Conservation (phyloP, 1,140 invertebrate genomes). For the Drosophila ironensis region DNA sequence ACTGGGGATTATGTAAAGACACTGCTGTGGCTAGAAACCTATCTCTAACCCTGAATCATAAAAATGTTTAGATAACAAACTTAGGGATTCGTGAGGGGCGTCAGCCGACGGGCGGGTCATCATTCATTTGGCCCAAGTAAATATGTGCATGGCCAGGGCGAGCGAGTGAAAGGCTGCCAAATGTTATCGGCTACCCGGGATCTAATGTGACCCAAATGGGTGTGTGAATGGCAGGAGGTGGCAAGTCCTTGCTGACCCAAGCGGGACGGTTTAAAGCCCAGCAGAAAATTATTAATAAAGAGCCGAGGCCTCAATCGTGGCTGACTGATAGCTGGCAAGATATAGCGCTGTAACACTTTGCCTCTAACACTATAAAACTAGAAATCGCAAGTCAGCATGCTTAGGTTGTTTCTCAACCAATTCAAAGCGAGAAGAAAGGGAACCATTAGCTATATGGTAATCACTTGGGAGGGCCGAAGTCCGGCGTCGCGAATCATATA, state of each 20-base stretch:
- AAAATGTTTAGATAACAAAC: constrained; percentile 68
- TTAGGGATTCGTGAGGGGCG: not conserved
- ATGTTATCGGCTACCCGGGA: constrained; percentile 60
- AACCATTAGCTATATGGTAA: constrained; percentile 8
- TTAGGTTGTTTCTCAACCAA: not conserved
- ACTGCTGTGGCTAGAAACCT: constrained; percentile 42
- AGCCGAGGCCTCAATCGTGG: not conserved
- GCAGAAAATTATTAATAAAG: constrained; percentile 26
- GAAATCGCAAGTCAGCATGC: constrained; percentile 11
- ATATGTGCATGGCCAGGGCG: constrained; percentile 40
- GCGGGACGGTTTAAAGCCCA: constrained; percentile 27
- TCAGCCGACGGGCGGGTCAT: constrained; percentile 40
- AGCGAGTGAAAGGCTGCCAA: constrained; percentile 47
- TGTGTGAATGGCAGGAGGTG: not conserved
- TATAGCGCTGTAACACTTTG: no score
- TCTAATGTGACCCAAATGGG: constrained; percentile 72
- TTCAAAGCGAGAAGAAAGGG: not conserved
- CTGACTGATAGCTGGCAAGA: not conserved
- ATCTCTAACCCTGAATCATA: constrained; percentile 77
- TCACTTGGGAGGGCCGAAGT: not conserved
- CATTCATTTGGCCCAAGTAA: constrained; percentile 69
- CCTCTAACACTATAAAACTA: no score
- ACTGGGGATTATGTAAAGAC: constrained; percentile 67
- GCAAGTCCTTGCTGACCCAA: constrained; percentile 23
- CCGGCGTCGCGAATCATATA: not conserved